These are phyloP conservation scores for Argyra leucocephala DNA, from an alignment of 2,888 invertebrate genomes.

Conservation along the genomic window DNA sequence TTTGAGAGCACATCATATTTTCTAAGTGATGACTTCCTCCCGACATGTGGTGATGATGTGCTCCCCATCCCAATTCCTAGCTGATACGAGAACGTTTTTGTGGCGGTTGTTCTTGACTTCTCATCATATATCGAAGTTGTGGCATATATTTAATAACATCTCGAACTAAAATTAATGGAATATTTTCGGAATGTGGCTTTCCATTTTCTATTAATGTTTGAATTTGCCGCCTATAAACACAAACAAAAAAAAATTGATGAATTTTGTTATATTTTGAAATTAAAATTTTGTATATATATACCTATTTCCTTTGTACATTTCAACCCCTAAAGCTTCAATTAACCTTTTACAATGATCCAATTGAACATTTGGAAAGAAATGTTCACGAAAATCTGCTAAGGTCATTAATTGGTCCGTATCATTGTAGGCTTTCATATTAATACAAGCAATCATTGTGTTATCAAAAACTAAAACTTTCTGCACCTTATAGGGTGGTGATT, in stretches of 20 bases:
- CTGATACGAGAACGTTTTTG: slow-evolving; percentile 42
- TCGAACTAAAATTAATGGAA: slow-evolving; percentile 71
- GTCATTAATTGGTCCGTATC: slow-evolving; percentile 75
- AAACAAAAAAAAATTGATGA: neutral
- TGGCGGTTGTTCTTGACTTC: slow-evolving; percentile 42
- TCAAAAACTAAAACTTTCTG: slow-evolving; percentile 67
- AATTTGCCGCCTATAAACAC: slow-evolving; percentile 55
- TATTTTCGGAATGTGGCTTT: slow-evolving; percentile 61
- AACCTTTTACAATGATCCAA: slow-evolving; percentile 67
- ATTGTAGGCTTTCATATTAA: slow-evolving; percentile 76
- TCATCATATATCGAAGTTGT: slow-evolving; percentile 77
- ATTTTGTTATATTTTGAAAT: neutral
- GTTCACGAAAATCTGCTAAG: slow-evolving; percentile 66
- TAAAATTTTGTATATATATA: slow-evolving; percentile 44
- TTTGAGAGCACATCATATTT: slow-evolving; percentile 23
- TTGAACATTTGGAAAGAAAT: slow-evolving; percentile 69
- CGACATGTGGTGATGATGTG: slow-evolving; percentile 38
- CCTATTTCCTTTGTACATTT: slow-evolving; percentile 75
- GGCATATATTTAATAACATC: slow-evolving; percentile 79
- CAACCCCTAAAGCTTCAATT: slow-evolving; percentile 68
- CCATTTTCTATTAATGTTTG: slow-evolving; percentile 66
- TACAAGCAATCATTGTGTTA: slow-evolving; percentile 72
- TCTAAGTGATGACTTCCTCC: slow-evolving; percentile 18
- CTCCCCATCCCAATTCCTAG: slow-evolving; percentile 46
- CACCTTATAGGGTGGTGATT: slow-evolving; percentile 67